Percentiles rank a stretch among this genome's conserved stretches.
Conservation (phyloP, 2,113 vertebrate species). For the Anser brachyrhynchus region DNA sequence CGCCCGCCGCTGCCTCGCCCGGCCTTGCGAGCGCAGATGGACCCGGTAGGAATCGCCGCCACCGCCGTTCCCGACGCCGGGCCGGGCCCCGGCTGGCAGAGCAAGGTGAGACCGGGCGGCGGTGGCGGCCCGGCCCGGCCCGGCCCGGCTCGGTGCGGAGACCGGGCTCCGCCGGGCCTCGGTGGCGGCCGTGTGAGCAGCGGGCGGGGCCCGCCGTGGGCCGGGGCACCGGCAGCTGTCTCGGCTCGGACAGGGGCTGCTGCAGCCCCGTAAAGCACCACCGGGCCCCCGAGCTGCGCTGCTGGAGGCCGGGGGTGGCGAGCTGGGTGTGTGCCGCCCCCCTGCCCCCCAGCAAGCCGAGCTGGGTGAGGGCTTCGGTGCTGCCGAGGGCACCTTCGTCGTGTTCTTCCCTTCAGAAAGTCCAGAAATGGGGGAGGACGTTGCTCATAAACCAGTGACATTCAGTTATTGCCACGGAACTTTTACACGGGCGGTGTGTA, state of each 20-base stretch:
- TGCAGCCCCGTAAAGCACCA: too few species aligned
- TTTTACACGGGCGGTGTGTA: not conserved
- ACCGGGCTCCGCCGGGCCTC: too few species aligned
- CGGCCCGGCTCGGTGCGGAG: too few species aligned
- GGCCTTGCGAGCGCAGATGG: slow-evolving; percentile 46
- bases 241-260: too few species aligned
- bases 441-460: fast-evolving
- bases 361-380: fast-evolving
- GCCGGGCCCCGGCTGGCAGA: slow-evolving; percentile 41
- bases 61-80: not conserved
- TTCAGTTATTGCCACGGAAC: not conserved
- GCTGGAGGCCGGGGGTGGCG: not conserved
- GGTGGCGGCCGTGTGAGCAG: too few species aligned
- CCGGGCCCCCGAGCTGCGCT: too few species aligned
- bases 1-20: not conserved
- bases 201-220: too few species aligned
- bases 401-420: not conserved
- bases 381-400: not conserved
- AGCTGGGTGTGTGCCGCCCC: not conserved
- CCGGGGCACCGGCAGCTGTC: too few species aligned
- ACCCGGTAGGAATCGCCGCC: slow-evolving; percentile 72
- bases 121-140: too few species aligned
- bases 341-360: not conserved
- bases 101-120: slow-evolving; percentile 37
- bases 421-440: not conserved